phyloP scores from a whole-genome alignment of 2,888 invertebrate species.

The Torymus auratus region DNA sequence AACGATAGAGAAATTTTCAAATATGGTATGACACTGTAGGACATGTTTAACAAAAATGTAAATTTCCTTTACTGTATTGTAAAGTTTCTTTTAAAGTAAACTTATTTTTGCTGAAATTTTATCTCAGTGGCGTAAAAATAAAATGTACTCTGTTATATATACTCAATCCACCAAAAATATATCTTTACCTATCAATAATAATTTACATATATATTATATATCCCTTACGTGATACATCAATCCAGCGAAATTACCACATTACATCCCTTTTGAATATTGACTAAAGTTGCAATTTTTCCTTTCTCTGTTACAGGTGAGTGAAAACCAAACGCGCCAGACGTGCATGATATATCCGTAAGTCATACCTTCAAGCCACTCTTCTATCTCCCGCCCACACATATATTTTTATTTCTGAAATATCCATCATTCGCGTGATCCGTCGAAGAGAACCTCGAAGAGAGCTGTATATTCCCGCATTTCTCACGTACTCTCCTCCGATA shows the following conservation, averaged over 20 bases:
- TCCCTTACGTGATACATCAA: too few relatives aligned
- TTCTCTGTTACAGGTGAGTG: conserved; percentile 67
- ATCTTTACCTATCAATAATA: too few relatives aligned
- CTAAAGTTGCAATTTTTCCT: conserved; percentile 52
- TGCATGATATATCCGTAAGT: conserved; percentile 24
- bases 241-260: not conserved
- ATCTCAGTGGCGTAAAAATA: too few relatives aligned
- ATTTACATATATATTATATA: too few relatives aligned
- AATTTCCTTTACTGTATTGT: too few relatives aligned
- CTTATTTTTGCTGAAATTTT: too few relatives aligned
- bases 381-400: not conserved
- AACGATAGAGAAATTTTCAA: too few relatives aligned
- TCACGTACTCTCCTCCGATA: not conserved
- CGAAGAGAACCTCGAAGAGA: conserved; percentile 11
- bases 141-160: too few relatives aligned
- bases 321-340: conserved; percentile 34
- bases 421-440: conserved; percentile 10
- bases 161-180: too few relatives aligned
- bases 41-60: too few relatives aligned
- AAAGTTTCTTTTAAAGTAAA: too few relatives aligned
- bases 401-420: conserved; percentile 36
- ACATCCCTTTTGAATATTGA: not conserved
- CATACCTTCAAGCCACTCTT: not conserved
- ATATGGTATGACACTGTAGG: too few relatives aligned
- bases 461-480: conserved; percentile 3